Evolutionary conservation across 2,113 vertebrate genomes (phyloP), one percentile per base, ranked within the genome.

Genomic region (Motacilla alba): DNA sequence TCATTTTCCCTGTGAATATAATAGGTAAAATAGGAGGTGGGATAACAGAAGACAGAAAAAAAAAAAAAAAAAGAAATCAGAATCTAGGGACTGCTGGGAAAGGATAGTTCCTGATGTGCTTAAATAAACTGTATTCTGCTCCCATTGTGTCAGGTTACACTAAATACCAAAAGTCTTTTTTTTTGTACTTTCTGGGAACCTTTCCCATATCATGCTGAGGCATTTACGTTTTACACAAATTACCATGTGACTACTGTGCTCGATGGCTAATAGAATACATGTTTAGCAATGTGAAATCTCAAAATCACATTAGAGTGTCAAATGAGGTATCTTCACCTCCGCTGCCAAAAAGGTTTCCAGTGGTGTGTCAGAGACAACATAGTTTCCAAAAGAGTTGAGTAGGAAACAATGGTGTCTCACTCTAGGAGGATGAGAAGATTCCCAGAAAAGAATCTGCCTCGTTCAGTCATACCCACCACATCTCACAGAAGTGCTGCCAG

Each of bases 271-370:
- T 72, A 41, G 88, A 94, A 94, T 91, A 68, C 31, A 53, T n/a
- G 28, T 81, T 92, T 88, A 92, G 41, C n/a, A 88, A 93, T 18
- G 37, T 70, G 93, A 92, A 95, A 94, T 18, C 56, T 87, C 52
- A 62, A 85, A 82, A 89, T 37, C 60, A 23, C 41, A 87, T 53
- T 35, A 41, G 59, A 55, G 10, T 30, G 12, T 83, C 69, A 95
- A 95, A 87, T 52, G 46, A 87, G 35, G 72, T 79, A 44, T 52
- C 75, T 69, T 28, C 33, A 50, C 44, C 39, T 72, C 37, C 0
- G 1, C 58, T 18, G 30, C 63, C 74, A 58, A 64, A 91, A 89
- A 88, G 43, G 43, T 68, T 95, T 64, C 39, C 59, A 88, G 55
- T 47, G 60, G 31, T 55, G 37, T 49, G 56, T 52, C 59, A 84